Base-by-base conservation (phyloP, 2,888 invertebrate genomes). In the Cataglyphis livida region DNA sequence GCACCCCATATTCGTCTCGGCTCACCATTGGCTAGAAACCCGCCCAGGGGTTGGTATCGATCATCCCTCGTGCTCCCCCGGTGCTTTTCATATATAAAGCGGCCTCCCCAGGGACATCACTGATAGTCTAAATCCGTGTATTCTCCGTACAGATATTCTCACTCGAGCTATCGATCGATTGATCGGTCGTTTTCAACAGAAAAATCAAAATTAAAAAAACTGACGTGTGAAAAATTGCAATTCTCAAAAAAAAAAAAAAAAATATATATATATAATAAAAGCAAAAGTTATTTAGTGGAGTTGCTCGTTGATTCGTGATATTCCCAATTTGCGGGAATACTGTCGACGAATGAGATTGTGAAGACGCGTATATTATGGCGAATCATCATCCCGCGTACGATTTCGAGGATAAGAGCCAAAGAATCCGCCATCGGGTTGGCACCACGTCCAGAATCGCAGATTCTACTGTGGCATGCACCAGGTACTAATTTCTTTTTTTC, bases 11-110 rank as follows among this genome's bases (percentile, higher is more conserved):
- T 44, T 64, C 57, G 35, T 21, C 21, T 15, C 59, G 71, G 9
- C 28, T 51, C 44, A 59, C 84, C 88, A 93, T 94, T 92, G 92
- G 92, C 64, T 82, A 74, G 28, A 81, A 83, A 89, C 92, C 90
- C 94, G 92, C 93, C 94, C 93, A 91, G 92, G 92, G 91, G 91
- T 90, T 92, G 92, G 92, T 92, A 94, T 94, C 92, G 94, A 94
- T 93, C 92, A 92, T 87, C 91, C 91, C 88, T 90, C 84, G 85
- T 59, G 68, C 71, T 78, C 25, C 64, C 68, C 61, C 74, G 85
- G 84, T 62, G 74, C 64, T 76, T 82, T 48, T 51, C 38, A 82
- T 93, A 92, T 93, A 93, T 93, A 94, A 92, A 91, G 86, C 88
- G 73, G 78, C 76, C 88, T 82, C 90, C 93, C 92, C 88, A 85